Base-by-base conservation (phyloP, 2,797 vertebrate genomes). In the Periparus ater region DNA sequence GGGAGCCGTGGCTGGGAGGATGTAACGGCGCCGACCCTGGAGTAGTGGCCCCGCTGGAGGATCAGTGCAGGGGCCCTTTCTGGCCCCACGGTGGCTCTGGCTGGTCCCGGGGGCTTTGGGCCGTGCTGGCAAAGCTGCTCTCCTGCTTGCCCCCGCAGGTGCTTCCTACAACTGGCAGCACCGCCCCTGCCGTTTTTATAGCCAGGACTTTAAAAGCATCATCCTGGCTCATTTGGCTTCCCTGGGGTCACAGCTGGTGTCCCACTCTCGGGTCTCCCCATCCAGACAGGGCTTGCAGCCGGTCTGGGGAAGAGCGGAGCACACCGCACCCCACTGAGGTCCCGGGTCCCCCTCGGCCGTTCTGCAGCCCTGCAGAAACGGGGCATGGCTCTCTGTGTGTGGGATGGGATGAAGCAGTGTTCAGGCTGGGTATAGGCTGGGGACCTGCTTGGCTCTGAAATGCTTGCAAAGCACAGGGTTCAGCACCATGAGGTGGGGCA, bases 331-430 rank as follows among this genome's bases (percentile, higher is more conserved):
- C 17, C 15, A 2, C 47, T 23, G 68, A n/a, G 26, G 27, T 34
- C 22, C 18, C 2, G 0, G 15, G 1, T 17, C 8, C 16, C 40
- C 14, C 14, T 10, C 0, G 3, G 30, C 32, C 17, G 1, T 27
- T 75, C 34, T 54, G 38, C 25, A 40, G 30, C 4, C 7, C 21
- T 26, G 19, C 18, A 3, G 2, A 11, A 34, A 44, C 3, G n/a
- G 10, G 50, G 15, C 30, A 16, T 9, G 63, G 26, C 8, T 50
- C 40, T 3, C 3, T 7, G 12, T 8, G 36, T 27, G 19, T 22
- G 30, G 8, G 19, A 44, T 30, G 47, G 21, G 38, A n/a, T 50
- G 42, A 42, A 67, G 22, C 20, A 13, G 0, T 17, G 13, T 19
- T 48, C 10, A 17, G 55, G 40, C 21, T 9, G 40, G 30, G 16